Evolutionary conservation across 2,888 invertebrate genomes (phyloP).

Genomic region (Caenorhabditis sulstoni): DNA sequence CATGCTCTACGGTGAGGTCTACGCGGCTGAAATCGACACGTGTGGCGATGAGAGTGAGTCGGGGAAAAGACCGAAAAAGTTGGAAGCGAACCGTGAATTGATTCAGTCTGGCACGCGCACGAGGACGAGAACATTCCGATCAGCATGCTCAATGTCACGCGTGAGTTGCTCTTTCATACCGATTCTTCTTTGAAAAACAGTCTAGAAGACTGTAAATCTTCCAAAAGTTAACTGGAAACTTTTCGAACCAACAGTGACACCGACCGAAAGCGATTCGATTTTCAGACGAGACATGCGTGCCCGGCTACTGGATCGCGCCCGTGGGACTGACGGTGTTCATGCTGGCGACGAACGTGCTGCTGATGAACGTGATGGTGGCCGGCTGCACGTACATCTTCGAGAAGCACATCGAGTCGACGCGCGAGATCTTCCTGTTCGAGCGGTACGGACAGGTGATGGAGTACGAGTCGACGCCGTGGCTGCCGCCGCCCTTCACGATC

Average conservation of each 20-base stretch:
- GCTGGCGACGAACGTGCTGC: conserved; percentile 94
- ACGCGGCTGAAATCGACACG: conserved; percentile 92
- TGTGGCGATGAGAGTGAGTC: conserved; percentile 77
- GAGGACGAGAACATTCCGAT: conserved; percentile 67
- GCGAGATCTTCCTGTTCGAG: conserved; percentile 99
- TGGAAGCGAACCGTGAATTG: neutral
- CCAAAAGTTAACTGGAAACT: too few relatives aligned
- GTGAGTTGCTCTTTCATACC: conserved; percentile 34
- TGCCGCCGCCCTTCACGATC: conserved; percentile 86
- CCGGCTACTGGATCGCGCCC: conserved; percentile 90
- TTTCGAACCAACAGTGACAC: too few relatives aligned
- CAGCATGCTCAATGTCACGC: conserved; percentile 64
- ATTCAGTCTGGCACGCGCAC: conserved; percentile 71
- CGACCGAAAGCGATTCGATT: too few relatives aligned
- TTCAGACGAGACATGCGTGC: conserved; percentile 76
- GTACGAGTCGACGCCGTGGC: conserved; percentile 96
- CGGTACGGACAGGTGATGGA: conserved; percentile 94
- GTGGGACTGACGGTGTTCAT: conserved; percentile 86
- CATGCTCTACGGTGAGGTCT: conserved; percentile 99
- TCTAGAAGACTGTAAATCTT: too few relatives aligned
- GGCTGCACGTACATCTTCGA: conserved; percentile 86
- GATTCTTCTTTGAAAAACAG: neutral
- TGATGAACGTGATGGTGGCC: conserved; percentile 97
- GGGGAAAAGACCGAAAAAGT: too few relatives aligned
- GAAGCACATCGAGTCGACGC: conserved; percentile 93